Conservation (phyloP, 2,888 invertebrate genomes). For the Drosophila picticornis region DNA sequence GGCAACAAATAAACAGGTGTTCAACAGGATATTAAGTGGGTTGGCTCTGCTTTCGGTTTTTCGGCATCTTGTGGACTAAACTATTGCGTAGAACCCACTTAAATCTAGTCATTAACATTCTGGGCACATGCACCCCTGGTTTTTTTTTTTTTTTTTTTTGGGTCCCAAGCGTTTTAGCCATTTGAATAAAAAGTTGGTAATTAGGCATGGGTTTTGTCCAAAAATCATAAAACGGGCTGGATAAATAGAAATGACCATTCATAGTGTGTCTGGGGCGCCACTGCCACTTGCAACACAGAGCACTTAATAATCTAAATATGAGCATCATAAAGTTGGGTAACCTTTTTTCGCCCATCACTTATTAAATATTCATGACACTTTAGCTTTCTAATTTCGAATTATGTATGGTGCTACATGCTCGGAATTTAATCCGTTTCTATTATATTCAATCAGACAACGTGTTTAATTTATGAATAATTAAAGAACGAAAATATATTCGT, state of each 20-base stretch:
- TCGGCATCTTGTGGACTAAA: slow-evolving; percentile 23
- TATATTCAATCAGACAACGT: slow-evolving; percentile 22
- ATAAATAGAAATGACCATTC: slow-evolving; percentile 24
- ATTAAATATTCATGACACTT: slow-evolving; percentile 42
- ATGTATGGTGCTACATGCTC: slow-evolving; percentile 41
- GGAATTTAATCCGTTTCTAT: slow-evolving; percentile 30
- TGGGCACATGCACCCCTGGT: slow-evolving; percentile 34
- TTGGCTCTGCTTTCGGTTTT: slow-evolving; percentile 6
- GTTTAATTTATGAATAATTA: slow-evolving; percentile 51
- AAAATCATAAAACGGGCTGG: slow-evolving; percentile 37
- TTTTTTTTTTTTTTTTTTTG: slow-evolving; percentile 18
- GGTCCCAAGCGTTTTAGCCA: slow-evolving; percentile 30
- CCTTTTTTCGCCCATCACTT: neutral
- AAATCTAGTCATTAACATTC: slow-evolving; percentile 57
- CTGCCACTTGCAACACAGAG: neutral
- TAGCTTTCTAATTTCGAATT: slow-evolving; percentile 56
- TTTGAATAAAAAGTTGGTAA: slow-evolving; percentile 61
- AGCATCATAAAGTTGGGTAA: neutral
- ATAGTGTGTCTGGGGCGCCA: slow-evolving; percentile 18
- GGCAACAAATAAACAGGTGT: slow-evolving; percentile 69
- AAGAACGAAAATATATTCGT: slow-evolving; percentile 31
- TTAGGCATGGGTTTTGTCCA: slow-evolving; percentile 45
- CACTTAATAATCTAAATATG: neutral
- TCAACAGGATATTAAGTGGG: slow-evolving; percentile 73
- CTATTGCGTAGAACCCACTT: slow-evolving; percentile 60